These are phyloP conservation scores for Telmatochromis sp. DNA, from an alignment of 2,113 vertebrate genomes.

Conservation along the genomic window DNA sequence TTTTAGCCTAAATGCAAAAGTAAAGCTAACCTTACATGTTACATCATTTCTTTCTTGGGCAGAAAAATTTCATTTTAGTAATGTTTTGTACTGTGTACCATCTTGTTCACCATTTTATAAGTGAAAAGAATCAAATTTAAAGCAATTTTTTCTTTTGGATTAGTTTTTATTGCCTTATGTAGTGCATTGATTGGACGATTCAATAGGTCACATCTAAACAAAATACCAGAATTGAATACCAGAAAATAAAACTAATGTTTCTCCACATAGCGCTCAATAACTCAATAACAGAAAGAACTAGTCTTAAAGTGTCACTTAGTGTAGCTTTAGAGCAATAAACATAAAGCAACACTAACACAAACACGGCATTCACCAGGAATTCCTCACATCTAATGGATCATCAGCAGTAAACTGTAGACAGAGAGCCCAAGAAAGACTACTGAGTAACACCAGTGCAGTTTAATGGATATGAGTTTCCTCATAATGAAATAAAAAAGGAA, in stretches of 20 bases:
- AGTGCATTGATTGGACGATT: neutral
- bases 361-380: neutral
- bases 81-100: neutral
- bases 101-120: neutral
- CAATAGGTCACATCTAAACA: neutral
- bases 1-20: neutral
- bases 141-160: neutral
- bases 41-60: neutral
- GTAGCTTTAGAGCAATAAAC: neutral
- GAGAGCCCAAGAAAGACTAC: neutral
- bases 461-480: neutral
- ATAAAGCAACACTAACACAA: neutral
- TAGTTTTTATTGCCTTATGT: neutral
- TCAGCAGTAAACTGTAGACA: neutral
- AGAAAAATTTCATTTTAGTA: neutral
- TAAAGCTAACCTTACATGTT: neutral
- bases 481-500: neutral
- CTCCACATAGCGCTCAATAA: neutral
- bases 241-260: neutral
- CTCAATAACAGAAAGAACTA: neutral
- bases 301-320: neutral
- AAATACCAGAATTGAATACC: neutral
- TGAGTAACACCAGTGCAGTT: neutral
- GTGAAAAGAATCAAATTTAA: neutral
- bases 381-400: neutral